Conservation (phyloP, 2,113 vertebrate species). For the Odocoileus hemionus region DNA sequence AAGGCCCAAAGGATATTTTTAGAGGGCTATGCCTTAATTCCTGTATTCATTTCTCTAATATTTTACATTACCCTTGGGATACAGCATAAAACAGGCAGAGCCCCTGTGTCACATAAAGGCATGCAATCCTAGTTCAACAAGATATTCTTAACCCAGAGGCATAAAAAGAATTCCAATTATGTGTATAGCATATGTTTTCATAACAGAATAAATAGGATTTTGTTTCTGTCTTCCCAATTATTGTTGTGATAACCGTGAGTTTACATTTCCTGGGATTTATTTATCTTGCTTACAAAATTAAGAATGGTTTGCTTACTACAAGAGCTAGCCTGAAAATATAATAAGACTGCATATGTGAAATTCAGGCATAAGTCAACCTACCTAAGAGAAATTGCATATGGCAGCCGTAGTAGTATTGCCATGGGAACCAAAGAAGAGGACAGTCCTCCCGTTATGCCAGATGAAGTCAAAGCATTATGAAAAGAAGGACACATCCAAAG, state of each 20-base stretch:
- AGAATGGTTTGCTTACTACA: not conserved
- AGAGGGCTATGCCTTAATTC: not conserved
- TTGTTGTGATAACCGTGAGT: no score
- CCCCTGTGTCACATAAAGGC: rapidly evolving
- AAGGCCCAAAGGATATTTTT: not conserved
- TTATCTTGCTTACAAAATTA: not conserved
- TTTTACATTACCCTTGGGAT: not conserved
- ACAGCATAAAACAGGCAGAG: not conserved
- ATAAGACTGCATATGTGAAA: rapidly evolving
- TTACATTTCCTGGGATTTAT: not conserved
- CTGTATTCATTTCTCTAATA: not conserved
- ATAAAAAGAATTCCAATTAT: no score
- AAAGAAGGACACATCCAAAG: not conserved
- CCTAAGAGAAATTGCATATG: not conserved
- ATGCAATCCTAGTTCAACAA: rapidly evolving
- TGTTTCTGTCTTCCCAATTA: not conserved
- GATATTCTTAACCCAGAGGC: no score
- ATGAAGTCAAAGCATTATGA: not conserved
- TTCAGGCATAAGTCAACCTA: not conserved
- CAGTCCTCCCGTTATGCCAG: no score
- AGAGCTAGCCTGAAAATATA: not conserved
- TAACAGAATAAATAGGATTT: not conserved
- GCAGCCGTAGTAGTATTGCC: rapidly evolving
- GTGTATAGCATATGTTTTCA: not conserved
- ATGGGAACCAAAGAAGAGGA: not conserved